Base-by-base conservation (phyloP, 2,113 vertebrate species). In the Gavia stellata region DNA sequence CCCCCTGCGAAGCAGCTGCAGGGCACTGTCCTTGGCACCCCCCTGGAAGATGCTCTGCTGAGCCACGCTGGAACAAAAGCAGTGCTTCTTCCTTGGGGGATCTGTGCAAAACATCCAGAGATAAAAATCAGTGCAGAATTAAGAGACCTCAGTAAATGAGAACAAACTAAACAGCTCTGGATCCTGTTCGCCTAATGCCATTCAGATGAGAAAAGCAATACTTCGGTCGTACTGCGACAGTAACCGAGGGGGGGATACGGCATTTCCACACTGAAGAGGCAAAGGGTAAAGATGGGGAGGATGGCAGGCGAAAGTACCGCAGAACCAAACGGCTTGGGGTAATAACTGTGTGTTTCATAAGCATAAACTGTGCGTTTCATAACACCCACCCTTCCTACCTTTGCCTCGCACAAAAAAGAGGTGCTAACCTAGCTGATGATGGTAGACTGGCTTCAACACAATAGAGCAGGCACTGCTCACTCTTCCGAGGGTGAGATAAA, bases 401-500 rank as follows among this genome's bases (percentile, higher is more conserved):
- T 16, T 45, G 56, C 65, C 50, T 77, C 4, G 16, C 89, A 89
- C 34, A 47, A 53, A 33, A 14, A 50, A 71, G 81, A 90, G 86
- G 55, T 67, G 82, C 72, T 40, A 34, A 63, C 67, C 28, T 1
- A 6, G 81, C 67, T 71, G 79, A 53, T 36, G 83, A 78, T 71
- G 71, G 42, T 12, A 12, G 16, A 68, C 80, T 21, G 24, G 58
- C 94, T 83, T 24, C 50, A 25, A 13, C 72, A 94, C 87, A 94
- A 94, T 44, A 19, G 45, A 62, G 78, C 88, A 61, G 73, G 94
- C 91, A 68, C 38, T 36, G 83, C 77, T 84, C 0, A 7, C 88
- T 87, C 83, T 61, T 92, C 94, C 91, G 62, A 89, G 84, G 86
- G 88, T 20, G 94, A 95, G 95, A 97, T 96, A 95, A 96, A 97